These are phyloP conservation scores for Macrosoma leucophasiata DNA, from an alignment of 2,888 invertebrate species.

Conservation along the genomic window DNA sequence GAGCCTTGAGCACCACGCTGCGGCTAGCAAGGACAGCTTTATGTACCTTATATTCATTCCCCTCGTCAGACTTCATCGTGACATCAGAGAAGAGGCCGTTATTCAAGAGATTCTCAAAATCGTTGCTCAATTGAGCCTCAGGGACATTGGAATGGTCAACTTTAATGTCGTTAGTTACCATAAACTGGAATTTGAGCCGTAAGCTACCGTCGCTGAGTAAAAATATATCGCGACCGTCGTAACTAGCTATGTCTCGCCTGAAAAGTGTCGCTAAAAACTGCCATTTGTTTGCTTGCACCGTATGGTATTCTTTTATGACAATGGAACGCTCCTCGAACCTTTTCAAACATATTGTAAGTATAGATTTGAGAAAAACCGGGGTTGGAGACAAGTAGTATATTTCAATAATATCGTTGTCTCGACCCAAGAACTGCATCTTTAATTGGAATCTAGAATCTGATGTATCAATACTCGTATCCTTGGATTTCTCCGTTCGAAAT, in stretches of 20 bases:
- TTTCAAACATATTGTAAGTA: constrained; percentile 56
- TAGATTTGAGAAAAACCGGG: constrained; percentile 56
- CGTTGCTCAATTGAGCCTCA: constrained; percentile 53
- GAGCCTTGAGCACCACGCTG: constrained; percentile 61
- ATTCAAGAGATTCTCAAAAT: constrained; percentile 56
- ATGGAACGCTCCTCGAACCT: constrained; percentile 62
- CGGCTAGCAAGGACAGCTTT: constrained; percentile 62
- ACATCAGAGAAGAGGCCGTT: constrained; percentile 60
- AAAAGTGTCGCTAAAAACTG: constrained; percentile 60
- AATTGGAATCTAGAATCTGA: constrained; percentile 49
- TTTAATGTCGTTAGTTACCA: constrained; percentile 60
- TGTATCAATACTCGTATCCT: constrained; percentile 34
- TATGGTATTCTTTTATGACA: constrained; percentile 59
- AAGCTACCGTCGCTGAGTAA: constrained; percentile 58
- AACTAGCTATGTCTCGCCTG: constrained; percentile 53
- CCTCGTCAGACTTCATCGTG: constrained; percentile 57
- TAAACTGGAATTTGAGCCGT: constrained; percentile 58
- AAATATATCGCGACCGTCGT: constrained; percentile 49
- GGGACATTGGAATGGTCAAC: constrained; percentile 45
- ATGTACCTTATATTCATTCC: constrained; percentile 55
- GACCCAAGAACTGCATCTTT: constrained; percentile 62
- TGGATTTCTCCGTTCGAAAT: constrained; percentile 51
- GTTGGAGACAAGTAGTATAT: constrained; percentile 56
- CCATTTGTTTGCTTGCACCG: constrained; percentile 63
- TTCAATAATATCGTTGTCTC: constrained; percentile 60